These are phyloP conservation scores for Cephus rjabovi DNA, from an alignment of 2,888 invertebrate species.

Conservation along the genomic window DNA sequence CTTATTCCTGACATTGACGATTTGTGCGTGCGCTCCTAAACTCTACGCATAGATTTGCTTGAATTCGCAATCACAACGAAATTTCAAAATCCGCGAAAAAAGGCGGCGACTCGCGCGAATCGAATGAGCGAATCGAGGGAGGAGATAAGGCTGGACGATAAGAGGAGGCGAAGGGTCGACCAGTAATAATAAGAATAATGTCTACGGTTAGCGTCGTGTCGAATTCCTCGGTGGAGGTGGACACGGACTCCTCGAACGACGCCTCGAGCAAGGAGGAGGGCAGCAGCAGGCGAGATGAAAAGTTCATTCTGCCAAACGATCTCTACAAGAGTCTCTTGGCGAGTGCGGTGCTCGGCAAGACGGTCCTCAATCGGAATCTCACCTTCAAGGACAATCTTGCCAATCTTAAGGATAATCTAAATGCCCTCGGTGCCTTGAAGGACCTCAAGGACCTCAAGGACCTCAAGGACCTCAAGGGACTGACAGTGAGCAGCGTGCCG, in stretches of 20 bases:
- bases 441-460: slow-evolving; percentile 62
- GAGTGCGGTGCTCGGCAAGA: slow-evolving; percentile 74
- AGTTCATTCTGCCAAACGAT: slow-evolving; percentile 79
- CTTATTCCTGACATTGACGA: too few species aligned
- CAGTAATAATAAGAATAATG: slow-evolving; percentile 36
- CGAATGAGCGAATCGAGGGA: slow-evolving; percentile 20
- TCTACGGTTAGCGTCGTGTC: slow-evolving; percentile 63
- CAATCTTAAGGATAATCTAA: slow-evolving; percentile 60
- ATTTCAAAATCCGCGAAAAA: too few species aligned
- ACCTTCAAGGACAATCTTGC: slow-evolving; percentile 61
- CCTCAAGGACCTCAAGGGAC: slow-evolving; percentile 51
- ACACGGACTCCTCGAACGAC: slow-evolving; percentile 62
- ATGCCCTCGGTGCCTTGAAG: slow-evolving; percentile 59
- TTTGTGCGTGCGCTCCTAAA: too few species aligned
- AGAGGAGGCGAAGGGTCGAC: neutral
- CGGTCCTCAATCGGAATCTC: slow-evolving; percentile 59
- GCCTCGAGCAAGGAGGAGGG: slow-evolving; percentile 53
- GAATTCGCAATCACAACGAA: too few species aligned
- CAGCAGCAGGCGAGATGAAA: slow-evolving; percentile 43
- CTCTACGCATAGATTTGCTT: too few species aligned
- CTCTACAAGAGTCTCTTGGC: slow-evolving; percentile 84
- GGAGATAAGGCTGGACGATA: slow-evolving; percentile 5
- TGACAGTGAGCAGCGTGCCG: slow-evolving; percentile 63
- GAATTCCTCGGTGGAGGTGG: slow-evolving; percentile 64
- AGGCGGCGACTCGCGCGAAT: neutral